Evolutionary conservation across 2,797 vertebrate genomes (phyloP).

Genomic region (Microcaecilia unicolor): DNA sequence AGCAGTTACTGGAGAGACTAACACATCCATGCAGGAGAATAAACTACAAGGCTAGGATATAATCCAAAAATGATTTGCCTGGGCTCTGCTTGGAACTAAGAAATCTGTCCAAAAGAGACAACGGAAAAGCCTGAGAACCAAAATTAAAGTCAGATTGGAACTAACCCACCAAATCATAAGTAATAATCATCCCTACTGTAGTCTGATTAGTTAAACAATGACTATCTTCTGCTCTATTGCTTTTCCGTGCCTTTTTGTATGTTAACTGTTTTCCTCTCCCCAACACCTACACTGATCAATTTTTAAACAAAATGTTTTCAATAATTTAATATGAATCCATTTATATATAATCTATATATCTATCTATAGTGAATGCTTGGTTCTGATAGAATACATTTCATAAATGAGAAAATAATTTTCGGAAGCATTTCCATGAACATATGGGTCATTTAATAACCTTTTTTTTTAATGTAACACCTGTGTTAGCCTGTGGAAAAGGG

Average conservation of each 20-base stretch:
- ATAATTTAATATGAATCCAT: too few relatives aligned
- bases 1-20: slow-evolving; percentile 20
- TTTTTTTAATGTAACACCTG: too few relatives aligned
- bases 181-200: slow-evolving; percentile 3
- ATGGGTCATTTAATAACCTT: too few relatives aligned
- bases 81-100: slow-evolving; percentile 21
- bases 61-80: slow-evolving; percentile 24
- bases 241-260: slow-evolving; percentile 8
- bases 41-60: slow-evolving; percentile 24
- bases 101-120: slow-evolving; percentile 16
- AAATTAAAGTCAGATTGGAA: slow-evolving; percentile 35
- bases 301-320: slow-evolving; percentile 18
- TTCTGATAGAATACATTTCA: slow-evolving; percentile 25
- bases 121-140: slow-evolving; percentile 12
- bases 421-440: too few relatives aligned
- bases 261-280: slow-evolving; percentile 5
- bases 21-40: slow-evolving; percentile 32
- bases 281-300: slow-evolving; percentile 3
- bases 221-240: too few relatives aligned
- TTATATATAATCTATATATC: too few relatives aligned
- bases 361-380: slow-evolving; percentile 36
- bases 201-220: slow-evolving; percentile 17
- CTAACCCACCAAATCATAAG: slow-evolving; percentile 17
- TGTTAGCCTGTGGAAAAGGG: too few relatives aligned
- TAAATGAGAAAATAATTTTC: slow-evolving; percentile 22